phyloP scores from a whole-genome alignment of 2,113 vertebrate genomes.

The Acanthochromis polyacanthus region DNA sequence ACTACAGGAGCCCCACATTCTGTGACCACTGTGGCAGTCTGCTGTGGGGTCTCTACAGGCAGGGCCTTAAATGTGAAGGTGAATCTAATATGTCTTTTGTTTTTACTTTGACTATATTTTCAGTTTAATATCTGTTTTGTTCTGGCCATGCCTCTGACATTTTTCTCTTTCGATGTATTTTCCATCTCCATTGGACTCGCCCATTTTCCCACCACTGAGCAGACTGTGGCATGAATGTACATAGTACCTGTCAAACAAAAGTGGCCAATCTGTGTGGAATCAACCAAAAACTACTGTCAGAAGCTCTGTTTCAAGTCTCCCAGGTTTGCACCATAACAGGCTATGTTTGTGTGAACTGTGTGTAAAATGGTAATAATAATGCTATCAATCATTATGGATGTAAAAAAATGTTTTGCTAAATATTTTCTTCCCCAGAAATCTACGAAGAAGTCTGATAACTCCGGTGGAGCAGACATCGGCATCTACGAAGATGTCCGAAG shows the following conservation, averaged over 20 bases:
- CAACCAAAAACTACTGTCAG: conserved; percentile 97
- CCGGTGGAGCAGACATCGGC: conserved; percentile 83
- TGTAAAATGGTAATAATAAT: neutral
- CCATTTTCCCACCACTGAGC: conserved; percentile 21
- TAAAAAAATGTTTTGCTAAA: neutral
- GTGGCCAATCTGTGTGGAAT: conserved; percentile 98
- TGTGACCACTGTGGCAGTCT: conserved; percentile 98
- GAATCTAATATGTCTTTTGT: neutral
- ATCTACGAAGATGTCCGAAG: conserved; percentile 88
- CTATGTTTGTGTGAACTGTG: neutral
- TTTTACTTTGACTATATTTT: neutral
- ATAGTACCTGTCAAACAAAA: conserved; percentile 93
- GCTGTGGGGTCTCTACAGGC: conserved; percentile 95
- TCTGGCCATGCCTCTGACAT: neutral
- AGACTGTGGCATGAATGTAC: conserved; percentile 97
- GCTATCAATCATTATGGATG: neutral
- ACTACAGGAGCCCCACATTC: conserved; percentile 99
- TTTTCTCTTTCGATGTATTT: conserved; percentile 1
- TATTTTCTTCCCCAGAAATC: conserved; percentile 83
- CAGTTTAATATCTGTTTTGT: neutral
- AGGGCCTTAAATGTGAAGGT: conserved; percentile 98
- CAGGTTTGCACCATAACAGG: conserved; percentile 81
- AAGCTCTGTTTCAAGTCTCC: conserved; percentile 93
- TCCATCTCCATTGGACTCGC: neutral
- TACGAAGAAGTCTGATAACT: conserved; percentile 84